Conservation (phyloP, 1,140 invertebrate species). For the Cataglyphis hispanica region DNA sequence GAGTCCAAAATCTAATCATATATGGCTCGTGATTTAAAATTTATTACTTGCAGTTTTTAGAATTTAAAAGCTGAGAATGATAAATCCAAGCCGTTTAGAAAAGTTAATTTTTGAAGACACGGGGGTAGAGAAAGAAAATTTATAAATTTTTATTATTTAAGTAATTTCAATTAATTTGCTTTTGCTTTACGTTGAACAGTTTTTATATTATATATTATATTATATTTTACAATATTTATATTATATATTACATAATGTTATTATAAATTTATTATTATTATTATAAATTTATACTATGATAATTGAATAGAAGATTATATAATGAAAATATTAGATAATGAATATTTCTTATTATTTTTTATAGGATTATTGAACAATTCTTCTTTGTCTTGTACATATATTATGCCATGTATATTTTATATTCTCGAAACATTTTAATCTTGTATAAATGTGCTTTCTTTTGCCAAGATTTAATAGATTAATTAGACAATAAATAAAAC, state of each 20-base stretch:
- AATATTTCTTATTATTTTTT: neutral
- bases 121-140: neutral
- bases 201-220: neutral
- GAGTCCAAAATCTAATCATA: neutral
- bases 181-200: neutral
- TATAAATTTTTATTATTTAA: neutral
- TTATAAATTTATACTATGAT: too few relatives aligned
- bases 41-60: neutral
- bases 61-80: neutral
- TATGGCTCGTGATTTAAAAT: constrained; percentile 2
- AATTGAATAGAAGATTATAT: too few relatives aligned
- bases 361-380: neutral
- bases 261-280: too few relatives aligned
- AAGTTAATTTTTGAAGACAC: neutral
- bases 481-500: too few relatives aligned
- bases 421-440: neutral
- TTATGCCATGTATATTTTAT: neutral
- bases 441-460: neutral
- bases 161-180: neutral
- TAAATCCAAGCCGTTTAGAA: neutral
- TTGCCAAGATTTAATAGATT: neutral
- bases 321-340: too few relatives aligned
- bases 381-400: neutral
- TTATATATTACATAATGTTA: too few relatives aligned
- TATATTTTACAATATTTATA: too few relatives aligned